Evolutionary conservation across 2,113 vertebrate genomes (phyloP).

Genomic region (Megaleporinus macrocephalus): DNA sequence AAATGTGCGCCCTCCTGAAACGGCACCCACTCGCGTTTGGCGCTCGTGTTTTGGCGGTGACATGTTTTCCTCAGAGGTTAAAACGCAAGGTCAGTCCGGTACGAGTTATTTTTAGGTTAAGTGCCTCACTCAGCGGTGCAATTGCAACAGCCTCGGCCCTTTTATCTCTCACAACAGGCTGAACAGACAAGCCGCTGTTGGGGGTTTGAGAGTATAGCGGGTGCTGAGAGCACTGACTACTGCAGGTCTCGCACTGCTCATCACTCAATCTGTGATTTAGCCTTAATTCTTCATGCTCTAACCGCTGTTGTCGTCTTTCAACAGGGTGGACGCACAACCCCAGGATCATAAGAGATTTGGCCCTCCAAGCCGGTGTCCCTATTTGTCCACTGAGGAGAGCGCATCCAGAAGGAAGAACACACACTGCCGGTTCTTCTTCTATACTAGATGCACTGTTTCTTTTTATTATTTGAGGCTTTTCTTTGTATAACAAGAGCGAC

Average conservation of each 20-base stretch:
- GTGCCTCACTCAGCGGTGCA: neutral
- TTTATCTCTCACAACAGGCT: neutral
- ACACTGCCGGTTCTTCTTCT: no score
- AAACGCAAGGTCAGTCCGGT: constrained; percentile 9
- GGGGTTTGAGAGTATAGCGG: neutral
- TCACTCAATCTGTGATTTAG: neutral
- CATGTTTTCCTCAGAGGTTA: constrained; percentile 23
- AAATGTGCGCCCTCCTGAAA: constrained; percentile 26
- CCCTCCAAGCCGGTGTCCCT: neutral
- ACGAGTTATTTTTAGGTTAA: constrained; percentile 23
- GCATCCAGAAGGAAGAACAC: no score
- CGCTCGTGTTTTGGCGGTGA: constrained; percentile 4
- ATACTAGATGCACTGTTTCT: neutral
- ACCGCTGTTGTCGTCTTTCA: neutral
- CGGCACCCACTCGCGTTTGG: constrained; percentile 29
- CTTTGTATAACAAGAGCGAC: neutral
- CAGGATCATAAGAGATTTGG: no score
- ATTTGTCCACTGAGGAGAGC: no score
- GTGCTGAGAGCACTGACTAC: neutral
- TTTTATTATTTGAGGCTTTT: neutral
- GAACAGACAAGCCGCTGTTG: neutral
- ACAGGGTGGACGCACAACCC: neutral
- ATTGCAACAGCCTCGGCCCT: neutral
- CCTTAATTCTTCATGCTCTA: no score
- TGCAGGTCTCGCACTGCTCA: neutral